Conservation (phyloP, 2,888 invertebrate genomes). For the Prosopocoilus inquinatus region DNA sequence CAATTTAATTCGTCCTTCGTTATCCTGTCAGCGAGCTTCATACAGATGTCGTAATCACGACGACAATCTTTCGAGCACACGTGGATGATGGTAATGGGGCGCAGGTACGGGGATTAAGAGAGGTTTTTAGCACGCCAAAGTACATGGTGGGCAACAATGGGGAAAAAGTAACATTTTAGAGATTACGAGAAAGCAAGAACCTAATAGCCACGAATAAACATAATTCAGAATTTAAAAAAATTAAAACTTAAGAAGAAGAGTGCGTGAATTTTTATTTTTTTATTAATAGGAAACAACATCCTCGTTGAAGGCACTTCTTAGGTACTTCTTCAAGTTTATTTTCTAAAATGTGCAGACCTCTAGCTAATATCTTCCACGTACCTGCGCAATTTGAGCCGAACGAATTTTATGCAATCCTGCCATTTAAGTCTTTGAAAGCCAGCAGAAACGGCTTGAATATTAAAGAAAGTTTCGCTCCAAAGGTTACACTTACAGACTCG, state of each 20-base stretch:
- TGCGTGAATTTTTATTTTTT: no score
- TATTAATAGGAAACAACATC: no score
- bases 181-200: no score
- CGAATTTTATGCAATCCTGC: constrained; percentile 30
- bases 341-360: no score
- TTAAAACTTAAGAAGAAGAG: no score
- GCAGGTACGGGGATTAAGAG: background rate
- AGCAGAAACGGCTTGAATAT: constrained; percentile 20
- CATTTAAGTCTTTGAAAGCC: constrained; percentile 22
- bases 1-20: background rate
- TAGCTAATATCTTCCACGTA: constrained; percentile 13
- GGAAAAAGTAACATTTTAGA: no score
- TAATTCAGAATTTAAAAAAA: no score
- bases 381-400: constrained; percentile 32
- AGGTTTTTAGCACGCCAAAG: background rate
- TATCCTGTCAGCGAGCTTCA: background rate
- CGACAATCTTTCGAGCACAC: background rate
- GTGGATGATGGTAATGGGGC: background rate
- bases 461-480: constrained; percentile 1
- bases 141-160: no score
- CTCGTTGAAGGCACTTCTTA: no score
- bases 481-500: constrained; percentile 5
- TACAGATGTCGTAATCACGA: background rate
- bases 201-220: no score
- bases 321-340: no score